A percentile compares a stretch with the other conserved stretches of the same genome.
phyloP scores from a whole-genome alignment of 2,113 vertebrate species.

The Pseudopipra pipra region DNA sequence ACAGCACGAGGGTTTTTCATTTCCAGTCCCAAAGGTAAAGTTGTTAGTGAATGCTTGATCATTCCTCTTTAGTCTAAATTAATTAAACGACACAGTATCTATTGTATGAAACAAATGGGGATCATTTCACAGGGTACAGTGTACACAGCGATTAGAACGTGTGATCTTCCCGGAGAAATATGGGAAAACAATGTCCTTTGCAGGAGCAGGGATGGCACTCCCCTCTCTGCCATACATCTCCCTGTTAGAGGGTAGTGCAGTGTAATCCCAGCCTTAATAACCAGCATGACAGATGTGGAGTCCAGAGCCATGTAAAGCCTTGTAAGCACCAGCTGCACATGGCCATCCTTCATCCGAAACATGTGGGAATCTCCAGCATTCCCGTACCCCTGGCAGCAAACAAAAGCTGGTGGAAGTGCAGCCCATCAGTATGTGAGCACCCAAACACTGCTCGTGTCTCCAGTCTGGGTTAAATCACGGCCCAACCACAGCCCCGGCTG shows the following conservation, averaged over 20 bases:
- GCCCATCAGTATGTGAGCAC: not conserved
- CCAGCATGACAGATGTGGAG: not conserved
- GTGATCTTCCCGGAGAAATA: constrained; percentile 47
- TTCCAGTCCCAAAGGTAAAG: constrained; percentile 60
- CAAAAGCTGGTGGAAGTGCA: not conserved
- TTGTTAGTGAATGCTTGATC: constrained; percentile 49
- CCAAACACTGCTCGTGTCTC: not conserved
- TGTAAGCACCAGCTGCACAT: not conserved
- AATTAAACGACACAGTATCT: constrained; percentile 66
- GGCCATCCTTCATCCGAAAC: not conserved
- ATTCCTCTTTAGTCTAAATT: constrained; percentile 69
- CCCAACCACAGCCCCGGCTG: rapidly evolving
- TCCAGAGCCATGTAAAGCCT: not conserved
- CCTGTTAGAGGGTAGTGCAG: not conserved
- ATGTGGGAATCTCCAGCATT: not conserved
- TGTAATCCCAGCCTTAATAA: not conserved
- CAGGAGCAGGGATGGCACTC: not conserved
- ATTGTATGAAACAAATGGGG: constrained; percentile 61
- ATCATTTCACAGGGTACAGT: constrained; percentile 31
- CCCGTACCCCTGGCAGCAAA: not conserved
- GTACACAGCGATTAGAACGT: constrained; percentile 11
- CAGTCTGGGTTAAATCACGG: not conserved
- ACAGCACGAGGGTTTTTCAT: constrained; percentile 46
- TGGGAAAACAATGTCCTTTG: constrained; percentile 28
- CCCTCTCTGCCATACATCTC: not conserved